These are phyloP conservation scores for Villa cingulata DNA, from an alignment of 2,888 invertebrate species.

Conservation along the genomic window DNA sequence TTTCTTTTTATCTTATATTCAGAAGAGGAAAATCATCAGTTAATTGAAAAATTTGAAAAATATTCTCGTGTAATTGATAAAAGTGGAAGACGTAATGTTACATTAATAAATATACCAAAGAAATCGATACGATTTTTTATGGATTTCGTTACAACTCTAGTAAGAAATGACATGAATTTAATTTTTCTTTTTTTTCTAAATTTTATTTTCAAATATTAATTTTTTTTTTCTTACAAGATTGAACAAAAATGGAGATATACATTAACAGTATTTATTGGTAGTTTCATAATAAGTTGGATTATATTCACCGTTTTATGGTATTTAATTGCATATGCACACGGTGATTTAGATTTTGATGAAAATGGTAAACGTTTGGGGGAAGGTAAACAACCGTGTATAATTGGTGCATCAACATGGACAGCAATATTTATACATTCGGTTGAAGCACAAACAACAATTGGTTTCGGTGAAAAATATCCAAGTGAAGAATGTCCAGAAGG, in stretches of 20 bases:
- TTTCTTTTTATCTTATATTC: too few relatives aligned
- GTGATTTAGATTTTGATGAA: constrained; percentile 55
- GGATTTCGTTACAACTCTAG: constrained; percentile 76
- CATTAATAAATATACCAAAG: constrained; percentile 36
- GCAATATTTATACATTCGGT: constrained; percentile 68
- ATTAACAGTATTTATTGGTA: constrained; percentile 67
- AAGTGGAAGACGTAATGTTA: constrained; percentile 31
- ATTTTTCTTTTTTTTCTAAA: neutral
- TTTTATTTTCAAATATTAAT: constrained; percentile 17
- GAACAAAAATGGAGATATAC: constrained; percentile 83
- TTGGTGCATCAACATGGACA: constrained; percentile 46
- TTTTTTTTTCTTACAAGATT: constrained; percentile 44
- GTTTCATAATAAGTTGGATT: constrained; percentile 72
- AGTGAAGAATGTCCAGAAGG: constrained; percentile 78
- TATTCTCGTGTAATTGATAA: constrained; percentile 27
- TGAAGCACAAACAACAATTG: constrained; percentile 75
- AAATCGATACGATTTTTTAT: constrained; percentile 61
- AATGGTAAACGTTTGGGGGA: constrained; percentile 33
- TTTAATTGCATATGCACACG: constrained; percentile 58
- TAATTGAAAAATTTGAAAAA: neutral
- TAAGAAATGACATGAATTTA: constrained; percentile 46
- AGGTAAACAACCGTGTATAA: constrained; percentile 40
- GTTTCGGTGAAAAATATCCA: constrained; percentile 68
- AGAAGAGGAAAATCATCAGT: too few relatives aligned
- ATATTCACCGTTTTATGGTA: constrained; percentile 68